Evolutionary conservation across 2,797 vertebrate genomes (phyloP), one percentile per base, ranked within the genome.

Genomic region (Alectoris magna): DNA sequence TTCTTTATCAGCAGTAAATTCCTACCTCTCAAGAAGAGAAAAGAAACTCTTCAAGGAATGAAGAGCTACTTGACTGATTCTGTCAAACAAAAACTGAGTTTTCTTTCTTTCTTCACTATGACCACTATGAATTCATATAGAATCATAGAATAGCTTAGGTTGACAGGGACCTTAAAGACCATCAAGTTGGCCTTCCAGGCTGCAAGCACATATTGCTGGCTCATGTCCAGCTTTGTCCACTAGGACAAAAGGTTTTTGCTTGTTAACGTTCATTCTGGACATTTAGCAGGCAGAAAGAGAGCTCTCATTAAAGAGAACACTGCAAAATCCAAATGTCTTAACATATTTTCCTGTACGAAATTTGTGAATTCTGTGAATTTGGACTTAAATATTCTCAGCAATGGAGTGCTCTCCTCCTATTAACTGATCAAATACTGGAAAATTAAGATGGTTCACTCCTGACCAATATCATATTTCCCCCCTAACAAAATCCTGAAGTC

Each of bases 81-180:
- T 82, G 84, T 63, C 43, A 67, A 83, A 80, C 2, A 84, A 31
- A 78, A 81, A 19, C 8, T 31, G 27, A 60, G 8, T 59, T 74
- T 63, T 78, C 22, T 60, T 93, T 86, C 80, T n/a, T 86, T 70
- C 29, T 81, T 81, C 87, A 24, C 7, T 80, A n/a, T 67, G 34
- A 46, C 29, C 66, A 7, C n/a, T 55, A 11, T 7, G 10, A 90
- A 78, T 66, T 85, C 62, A 59, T 8, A 67, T 6, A 67, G 23
- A 51, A 56, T 56, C 53, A 56, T 8, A 56, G 53, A 56, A n/a
- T 19, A 7, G 31, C 18, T 56, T 55, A 31, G 53, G 10, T 19
- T 56, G 16, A n/a, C 7, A 11, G 18, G 17, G 53, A 31, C 31
- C 53, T n/a, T 31, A 19, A 56, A 56, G 53, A 56, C 18, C 17